Evolutionary conservation across 2,888 invertebrate species (phyloP), one percentile per base, ranked within the genome.

Genomic region (Phrixothrix hirtus): DNA sequence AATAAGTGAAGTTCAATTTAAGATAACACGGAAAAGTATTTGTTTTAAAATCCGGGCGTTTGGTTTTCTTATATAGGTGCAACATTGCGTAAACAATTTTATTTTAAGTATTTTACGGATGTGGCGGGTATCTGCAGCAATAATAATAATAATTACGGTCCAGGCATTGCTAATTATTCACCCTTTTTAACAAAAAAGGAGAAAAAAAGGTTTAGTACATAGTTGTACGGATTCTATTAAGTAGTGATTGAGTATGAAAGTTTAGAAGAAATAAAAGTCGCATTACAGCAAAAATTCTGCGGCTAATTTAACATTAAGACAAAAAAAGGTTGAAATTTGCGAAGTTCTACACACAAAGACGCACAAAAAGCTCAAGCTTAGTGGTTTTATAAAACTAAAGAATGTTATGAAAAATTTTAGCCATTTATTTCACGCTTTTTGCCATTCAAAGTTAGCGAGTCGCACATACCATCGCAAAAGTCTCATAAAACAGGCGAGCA

Each of bases 361-460:
- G 31, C 11, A 26, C 42, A 52, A 52, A 50, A 52, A 42, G 36
- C 29, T 29, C 27, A 10, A 17, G 26, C 41, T 25, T 36, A 46
- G 34, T 46, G 42, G 36, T 46, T 46, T 46, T 52, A 46, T 52
- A 52, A 35, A 46, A 34, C 46, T 43, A 43, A 36, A 38, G 43
- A 50, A 50, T 39, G 38, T 54, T 49, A 49, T 55, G 55, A 55
- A 55, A 55, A 51, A 55, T 55, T 50, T 39, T 27, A 36, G 41
- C 46, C 50, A 55, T 55, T 55, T 55, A 51, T 55, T 47, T 51
- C 27, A 25, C 32, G 47, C 46, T 55, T 51, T 55, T 55, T 55
- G 50, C 46, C 51, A 42, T 46, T 55, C 44, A 45, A 55, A 55
- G 43, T 55, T 55, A 43, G 34, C 30, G 35, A 31, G 49, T 50